phyloP scores from a whole-genome alignment of 2,113 vertebrate species.

The Anarrhichthys ocellatus region DNA sequence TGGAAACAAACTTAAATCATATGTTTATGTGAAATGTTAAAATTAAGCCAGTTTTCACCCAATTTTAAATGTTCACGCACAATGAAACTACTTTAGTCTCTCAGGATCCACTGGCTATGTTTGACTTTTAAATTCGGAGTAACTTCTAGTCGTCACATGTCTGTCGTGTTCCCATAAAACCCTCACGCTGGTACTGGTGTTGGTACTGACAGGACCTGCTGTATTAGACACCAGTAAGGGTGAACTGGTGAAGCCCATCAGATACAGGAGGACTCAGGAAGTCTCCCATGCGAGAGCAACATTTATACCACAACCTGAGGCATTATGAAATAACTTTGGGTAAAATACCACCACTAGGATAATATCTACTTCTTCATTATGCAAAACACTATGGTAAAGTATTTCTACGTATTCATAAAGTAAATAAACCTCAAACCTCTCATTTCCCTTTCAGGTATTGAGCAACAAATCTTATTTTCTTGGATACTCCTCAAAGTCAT shows the following conservation, averaged over 20 bases:
- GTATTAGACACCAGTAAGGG: not conserved
- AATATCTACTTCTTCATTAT: no score
- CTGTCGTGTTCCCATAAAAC: not conserved
- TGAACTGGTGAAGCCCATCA: not conserved
- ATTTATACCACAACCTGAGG: not conserved
- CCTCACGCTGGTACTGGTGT: no score
- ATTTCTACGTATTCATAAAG: not conserved
- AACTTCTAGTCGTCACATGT: not conserved
- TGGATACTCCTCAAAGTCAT: constrained; percentile 63
- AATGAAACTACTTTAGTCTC: no score
- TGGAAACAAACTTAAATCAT: no score
- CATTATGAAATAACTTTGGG: not conserved
- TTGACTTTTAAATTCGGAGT: not conserved
- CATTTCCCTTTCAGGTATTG: not conserved
- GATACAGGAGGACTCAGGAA: not conserved
- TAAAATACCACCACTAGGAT: not conserved
- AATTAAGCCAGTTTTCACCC: no score
- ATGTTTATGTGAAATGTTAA: no score
- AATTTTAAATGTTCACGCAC: no score
- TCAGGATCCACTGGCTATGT: no score
- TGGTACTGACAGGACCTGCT: not conserved
- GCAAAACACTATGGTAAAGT: not conserved
- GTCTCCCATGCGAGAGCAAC: not conserved
- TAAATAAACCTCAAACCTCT: constrained; percentile 23
- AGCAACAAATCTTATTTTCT: constrained; percentile 54